These are phyloP conservation scores for Salpingus planirostris DNA, from an alignment of 2,888 invertebrate genomes.

Conservation along the genomic window DNA sequence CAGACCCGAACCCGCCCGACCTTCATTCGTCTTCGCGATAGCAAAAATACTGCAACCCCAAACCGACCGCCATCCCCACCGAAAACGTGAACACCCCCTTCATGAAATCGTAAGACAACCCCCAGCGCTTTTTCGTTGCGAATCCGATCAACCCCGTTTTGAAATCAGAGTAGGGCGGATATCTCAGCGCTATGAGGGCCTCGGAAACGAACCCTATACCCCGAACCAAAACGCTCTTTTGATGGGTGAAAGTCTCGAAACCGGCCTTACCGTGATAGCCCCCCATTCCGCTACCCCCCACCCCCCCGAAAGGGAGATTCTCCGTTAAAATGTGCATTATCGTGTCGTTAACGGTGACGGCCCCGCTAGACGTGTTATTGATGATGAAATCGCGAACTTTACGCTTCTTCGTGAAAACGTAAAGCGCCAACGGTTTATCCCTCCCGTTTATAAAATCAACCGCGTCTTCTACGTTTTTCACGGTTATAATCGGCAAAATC, in stretches of 20 bases:
- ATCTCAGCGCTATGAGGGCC: constrained; percentile 6
- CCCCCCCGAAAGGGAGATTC: constrained; percentile 91
- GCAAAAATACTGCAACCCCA: not conserved
- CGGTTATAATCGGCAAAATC: constrained; percentile 77
- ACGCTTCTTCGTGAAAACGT: constrained; percentile 66
- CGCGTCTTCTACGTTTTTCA: constrained; percentile 79
- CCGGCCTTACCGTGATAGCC: constrained; percentile 84
- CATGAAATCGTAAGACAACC: constrained; percentile 51
- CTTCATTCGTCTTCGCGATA: too few species aligned
- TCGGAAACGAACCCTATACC: constrained; percentile 6
- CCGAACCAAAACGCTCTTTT: constrained; percentile 6
- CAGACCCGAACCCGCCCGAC: not conserved
- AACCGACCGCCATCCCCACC: constrained; percentile 27
- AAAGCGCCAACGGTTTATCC: constrained; percentile 83
- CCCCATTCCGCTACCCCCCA: constrained; percentile 90
- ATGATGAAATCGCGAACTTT: constrained; percentile 52
- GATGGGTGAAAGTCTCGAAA: constrained; percentile 89
- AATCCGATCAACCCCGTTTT: constrained; percentile 6
- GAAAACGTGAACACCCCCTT: constrained; percentile 60
- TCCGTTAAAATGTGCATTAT: constrained; percentile 79
- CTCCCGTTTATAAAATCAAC: constrained; percentile 80
- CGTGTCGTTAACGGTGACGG: constrained; percentile 75
- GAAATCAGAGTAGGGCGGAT: constrained; percentile 10
- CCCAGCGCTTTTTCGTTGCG: constrained; percentile 38
- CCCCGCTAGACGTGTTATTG: constrained; percentile 69